Conservation (phyloP, 2,888 invertebrate genomes). For the Tinea trinotella region DNA sequence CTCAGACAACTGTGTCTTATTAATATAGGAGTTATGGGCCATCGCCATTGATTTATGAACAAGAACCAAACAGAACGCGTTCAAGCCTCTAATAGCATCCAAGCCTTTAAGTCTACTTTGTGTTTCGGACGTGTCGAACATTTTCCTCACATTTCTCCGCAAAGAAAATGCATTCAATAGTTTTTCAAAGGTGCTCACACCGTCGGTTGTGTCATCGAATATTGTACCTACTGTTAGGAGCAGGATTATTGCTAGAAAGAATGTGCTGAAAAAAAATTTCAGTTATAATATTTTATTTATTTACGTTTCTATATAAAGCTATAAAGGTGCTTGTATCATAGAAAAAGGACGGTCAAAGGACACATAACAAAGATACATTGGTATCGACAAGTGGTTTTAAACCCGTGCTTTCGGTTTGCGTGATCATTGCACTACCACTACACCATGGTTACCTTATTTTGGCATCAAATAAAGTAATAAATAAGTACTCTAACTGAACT, state of each 20-base stretch:
- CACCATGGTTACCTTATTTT: no score
- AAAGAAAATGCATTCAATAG: constrained; percentile 66
- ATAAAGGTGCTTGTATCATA: no score
- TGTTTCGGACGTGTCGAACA: constrained; percentile 53
- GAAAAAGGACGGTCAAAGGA: no score
- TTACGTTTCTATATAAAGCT: no score
- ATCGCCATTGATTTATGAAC: constrained; percentile 74
- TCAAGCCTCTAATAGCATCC: constrained; percentile 68
- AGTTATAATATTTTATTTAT: no score
- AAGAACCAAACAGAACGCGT: constrained; percentile 66
- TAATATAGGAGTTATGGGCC: constrained; percentile 71
- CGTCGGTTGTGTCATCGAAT: constrained; percentile 57
- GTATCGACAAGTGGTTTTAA: no score
- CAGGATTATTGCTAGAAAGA: constrained; percentile 52
- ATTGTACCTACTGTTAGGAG: constrained; percentile 54
- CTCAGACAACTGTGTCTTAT: constrained; percentile 67
- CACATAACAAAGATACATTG: no score
- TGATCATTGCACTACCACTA: no score
- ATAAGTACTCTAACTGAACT: no score
- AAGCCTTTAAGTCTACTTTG: constrained; percentile 57
- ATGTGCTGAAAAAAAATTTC: constrained; percentile 50
- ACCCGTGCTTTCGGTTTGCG: no score
- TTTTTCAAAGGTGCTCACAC: constrained; percentile 58
- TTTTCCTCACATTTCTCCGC: constrained; percentile 55
- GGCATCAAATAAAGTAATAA: no score